phyloP scores from a whole-genome alignment of 2,888 invertebrate genomes.

The Axea sp. region DNA sequence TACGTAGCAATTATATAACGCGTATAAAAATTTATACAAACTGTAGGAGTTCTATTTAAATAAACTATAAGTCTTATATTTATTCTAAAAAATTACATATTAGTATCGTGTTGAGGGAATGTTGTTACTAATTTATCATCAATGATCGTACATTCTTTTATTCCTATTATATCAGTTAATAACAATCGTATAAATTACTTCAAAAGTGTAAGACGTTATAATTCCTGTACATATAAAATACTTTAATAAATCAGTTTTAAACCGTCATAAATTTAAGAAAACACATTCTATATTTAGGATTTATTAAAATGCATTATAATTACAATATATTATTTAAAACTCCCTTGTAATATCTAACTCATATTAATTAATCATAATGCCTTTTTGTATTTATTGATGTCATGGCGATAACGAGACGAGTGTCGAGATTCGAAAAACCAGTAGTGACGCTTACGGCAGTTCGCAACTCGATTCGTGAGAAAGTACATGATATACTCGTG shows the following conservation, averaged over 20 bases:
- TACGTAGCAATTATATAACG: too few species aligned
- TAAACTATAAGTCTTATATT: conserved; percentile 9
- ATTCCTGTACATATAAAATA: too few species aligned
- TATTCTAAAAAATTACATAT: conserved; percentile 1
- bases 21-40: conserved; percentile 25
- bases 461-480: conserved; percentile 52
- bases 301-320: conserved; percentile 16
- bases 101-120: too few species aligned
- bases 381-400: conserved; percentile 30
- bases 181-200: too few species aligned
- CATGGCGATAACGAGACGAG: conserved; percentile 46
- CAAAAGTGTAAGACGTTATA: too few species aligned
- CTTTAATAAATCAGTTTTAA: conserved; percentile 19
- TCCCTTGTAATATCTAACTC: conserved; percentile 2
- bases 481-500: conserved; percentile 61
- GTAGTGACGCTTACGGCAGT: conserved; percentile 53
- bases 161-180: too few species aligned
- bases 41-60: conserved; percentile 23
- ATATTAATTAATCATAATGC: conserved; percentile 33
- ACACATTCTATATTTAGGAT: conserved; percentile 8
- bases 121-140: too few species aligned
- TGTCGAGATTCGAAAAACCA: conserved; percentile 43
- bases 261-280: conserved; percentile 19
- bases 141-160: neutral
- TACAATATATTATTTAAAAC: too few species aligned